Base-by-base conservation (phyloP, 2,888 invertebrate species). In the Drosophila multiciliata region DNA sequence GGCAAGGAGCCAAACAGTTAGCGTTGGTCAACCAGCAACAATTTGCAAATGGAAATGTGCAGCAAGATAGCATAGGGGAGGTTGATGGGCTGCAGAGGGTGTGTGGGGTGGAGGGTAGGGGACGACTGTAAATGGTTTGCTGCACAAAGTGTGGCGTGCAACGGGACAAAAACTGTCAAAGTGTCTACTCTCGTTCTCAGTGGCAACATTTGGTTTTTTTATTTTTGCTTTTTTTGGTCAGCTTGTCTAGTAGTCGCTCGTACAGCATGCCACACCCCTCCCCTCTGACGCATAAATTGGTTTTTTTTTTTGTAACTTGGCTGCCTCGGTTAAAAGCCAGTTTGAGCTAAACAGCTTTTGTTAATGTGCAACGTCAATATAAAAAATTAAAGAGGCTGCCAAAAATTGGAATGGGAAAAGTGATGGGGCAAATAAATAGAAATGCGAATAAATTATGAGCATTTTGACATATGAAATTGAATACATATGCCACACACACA, bases 131-230 rank as follows among this genome's bases (percentile, higher is more conserved):
- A 45, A 45, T 45, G 23, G 45, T 45, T 15, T 5, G 74, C 42
- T n/a, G 67, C 70, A 66, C 68, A 78, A 77, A 83, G 73, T 74
- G 71, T 61, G 73, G 80, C 76, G 77, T 58, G 62, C 71, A 89
- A 80, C 87, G 45, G 23, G 85, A 78, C 89, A 89, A 77, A 82
- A 82, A 75, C 85, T 87, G 87, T 87, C 89, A 89, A 85, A 87
- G 78, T 89, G 89, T 76, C 75, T 50, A 50, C 40, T 58, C 66
- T 45, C 45, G 36, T 45, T 33, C 58, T 33, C 23, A 20, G 26
- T 45, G 45, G 20, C 15, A 20, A 0, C 3, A 20, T 20, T 20
- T 32, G 15, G 12, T 9, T 32, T 32, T 20, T 6, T 20, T 20
- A 17, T 2, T 15, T 15, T 38, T n/a, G 3, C n/a, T 15, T 20